These are phyloP conservation scores for Naso thynnoides DNA, from an alignment of 2,797 vertebrate genomes.

Conservation along the genomic window DNA sequence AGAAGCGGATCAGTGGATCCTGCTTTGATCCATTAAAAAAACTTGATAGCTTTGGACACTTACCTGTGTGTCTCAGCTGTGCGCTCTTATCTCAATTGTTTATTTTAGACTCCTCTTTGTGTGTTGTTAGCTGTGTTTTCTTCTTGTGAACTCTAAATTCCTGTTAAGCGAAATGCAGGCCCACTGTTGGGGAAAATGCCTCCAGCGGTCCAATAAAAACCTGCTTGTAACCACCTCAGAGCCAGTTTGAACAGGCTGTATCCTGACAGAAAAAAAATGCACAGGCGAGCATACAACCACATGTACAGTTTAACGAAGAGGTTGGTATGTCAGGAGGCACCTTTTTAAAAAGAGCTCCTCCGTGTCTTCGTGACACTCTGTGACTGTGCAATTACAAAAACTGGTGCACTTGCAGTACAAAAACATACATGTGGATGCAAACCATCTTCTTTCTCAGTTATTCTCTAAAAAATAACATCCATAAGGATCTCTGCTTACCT, in stretches of 20 bases:
- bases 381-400: conserved; percentile 1
- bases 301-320: conserved; percentile 1
- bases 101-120: background rate
- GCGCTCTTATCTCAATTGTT: no score
- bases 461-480: background rate
- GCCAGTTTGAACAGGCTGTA: conserved; percentile 66
- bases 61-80: no score
- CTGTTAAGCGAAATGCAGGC: conserved; percentile 5
- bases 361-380: conserved; percentile 1
- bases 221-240: conserved; percentile 27
- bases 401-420: background rate
- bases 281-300: background rate
- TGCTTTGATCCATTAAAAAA: no score
- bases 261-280: conserved; percentile 3
- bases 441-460: background rate
- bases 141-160: conserved; percentile 30
- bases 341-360: background rate
- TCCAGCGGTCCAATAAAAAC: conserved; percentile 35
- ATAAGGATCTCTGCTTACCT: background rate
- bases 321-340: conserved; percentile 13
- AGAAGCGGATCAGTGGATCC: no score
- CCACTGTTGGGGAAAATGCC: conserved; percentile 25
- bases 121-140: conserved; percentile 8
- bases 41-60: no score
- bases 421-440: background rate